phyloP scores from a whole-genome alignment of 2,113 vertebrate species.

The Anthoscopus minutus region DNA sequence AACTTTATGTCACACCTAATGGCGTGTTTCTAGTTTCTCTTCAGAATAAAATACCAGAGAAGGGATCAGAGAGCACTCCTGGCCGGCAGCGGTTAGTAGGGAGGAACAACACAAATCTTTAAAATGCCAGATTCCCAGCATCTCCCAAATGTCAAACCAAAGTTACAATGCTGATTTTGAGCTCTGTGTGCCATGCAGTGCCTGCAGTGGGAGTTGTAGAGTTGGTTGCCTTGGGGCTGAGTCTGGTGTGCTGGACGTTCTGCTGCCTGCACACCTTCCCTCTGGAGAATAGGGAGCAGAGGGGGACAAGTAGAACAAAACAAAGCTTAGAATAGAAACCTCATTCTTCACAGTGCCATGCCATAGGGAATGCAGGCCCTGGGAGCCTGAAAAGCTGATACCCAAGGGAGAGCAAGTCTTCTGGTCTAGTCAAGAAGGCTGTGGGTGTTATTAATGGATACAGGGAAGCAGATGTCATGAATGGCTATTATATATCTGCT shows the following conservation, averaged over 20 bases:
- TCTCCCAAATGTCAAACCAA: background rate
- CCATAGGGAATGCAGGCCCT: background rate
- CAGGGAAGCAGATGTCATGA: background rate
- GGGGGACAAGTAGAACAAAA: accelerated
- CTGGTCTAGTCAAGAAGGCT: background rate
- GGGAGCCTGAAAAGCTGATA: background rate
- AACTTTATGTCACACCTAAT: background rate
- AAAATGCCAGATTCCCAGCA: background rate
- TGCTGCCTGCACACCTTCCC: background rate
- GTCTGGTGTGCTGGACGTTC: background rate
- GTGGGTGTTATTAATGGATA: background rate
- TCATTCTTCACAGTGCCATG: background rate
- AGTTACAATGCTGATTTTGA: background rate
- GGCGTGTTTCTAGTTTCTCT: background rate
- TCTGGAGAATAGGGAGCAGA: background rate
- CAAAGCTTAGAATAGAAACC: background rate
- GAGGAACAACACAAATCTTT: background rate
- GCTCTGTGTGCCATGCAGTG: background rate
- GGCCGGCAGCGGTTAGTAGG: accelerated
- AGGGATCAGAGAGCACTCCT: background rate
- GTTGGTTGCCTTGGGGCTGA: background rate
- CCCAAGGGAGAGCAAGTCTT: background rate
- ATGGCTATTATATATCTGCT: background rate
- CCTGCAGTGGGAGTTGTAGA: background rate
- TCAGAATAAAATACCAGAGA: background rate